Evolutionary conservation across 37 sponge, comb jelly and placozoan species (phyloP).

Genomic region (Agelas oroides): DNA sequence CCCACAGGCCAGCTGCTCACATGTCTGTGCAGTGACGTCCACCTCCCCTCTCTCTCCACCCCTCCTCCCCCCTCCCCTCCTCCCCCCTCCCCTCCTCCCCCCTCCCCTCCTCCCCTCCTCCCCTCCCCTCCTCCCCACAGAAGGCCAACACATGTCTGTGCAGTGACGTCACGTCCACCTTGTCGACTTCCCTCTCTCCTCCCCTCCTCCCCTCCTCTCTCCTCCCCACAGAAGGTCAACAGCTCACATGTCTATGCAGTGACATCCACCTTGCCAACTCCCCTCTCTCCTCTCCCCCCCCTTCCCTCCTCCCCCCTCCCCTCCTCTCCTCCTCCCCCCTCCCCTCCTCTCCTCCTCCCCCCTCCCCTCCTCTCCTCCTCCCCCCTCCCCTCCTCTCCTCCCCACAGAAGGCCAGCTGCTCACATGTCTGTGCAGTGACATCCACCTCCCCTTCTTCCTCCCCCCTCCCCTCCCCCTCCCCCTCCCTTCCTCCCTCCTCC

Average conservation of each 20-base stretch:
- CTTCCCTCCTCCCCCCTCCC: constrained; percentile 6
- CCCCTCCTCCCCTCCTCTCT: no score
- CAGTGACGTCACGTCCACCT: background rate
- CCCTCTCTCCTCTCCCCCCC: constrained; percentile 21
- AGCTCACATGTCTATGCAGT: no score
- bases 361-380: constrained; percentile 1
- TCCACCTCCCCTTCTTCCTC: constrained; percentile 5
- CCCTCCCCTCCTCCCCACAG: no score
- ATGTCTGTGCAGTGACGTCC: no score
- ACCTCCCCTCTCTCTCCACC: background rate
- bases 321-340: background rate
- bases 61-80: background rate
- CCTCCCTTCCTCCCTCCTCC: no score
- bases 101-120: no score
- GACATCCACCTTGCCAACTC: no score
- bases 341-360: background rate
- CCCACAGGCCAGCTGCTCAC: no score
- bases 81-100: no score
- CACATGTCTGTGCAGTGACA: no score
- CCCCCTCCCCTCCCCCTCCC: constrained; percentile 20
- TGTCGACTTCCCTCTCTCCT: background rate
- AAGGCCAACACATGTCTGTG: no score
- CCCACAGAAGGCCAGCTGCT: background rate
- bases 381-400: constrained; percentile 33
- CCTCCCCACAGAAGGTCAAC: no score